Evolutionary conservation across 2,797 vertebrate species (phyloP).

Genomic region (Semotilus atromaculatus): DNA sequence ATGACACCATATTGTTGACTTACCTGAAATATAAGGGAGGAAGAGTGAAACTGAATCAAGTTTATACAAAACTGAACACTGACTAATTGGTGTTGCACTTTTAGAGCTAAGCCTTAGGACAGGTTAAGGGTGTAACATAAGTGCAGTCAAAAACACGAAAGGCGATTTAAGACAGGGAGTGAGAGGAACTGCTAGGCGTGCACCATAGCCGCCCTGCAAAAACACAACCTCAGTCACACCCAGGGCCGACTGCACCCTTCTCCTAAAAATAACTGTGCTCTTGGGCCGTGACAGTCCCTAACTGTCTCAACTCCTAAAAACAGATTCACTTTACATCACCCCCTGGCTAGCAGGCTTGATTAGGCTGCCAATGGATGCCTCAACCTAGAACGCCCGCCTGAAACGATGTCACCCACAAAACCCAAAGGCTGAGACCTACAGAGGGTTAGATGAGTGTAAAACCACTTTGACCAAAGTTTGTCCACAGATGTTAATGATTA

Average conservation of each 20-base stretch:
- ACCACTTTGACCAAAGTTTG: conserved; percentile 72
- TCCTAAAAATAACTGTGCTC: conserved; percentile 76
- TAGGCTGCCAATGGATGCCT: conserved; percentile 36
- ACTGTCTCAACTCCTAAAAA: conserved; percentile 55
- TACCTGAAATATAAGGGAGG: conserved; percentile 5
- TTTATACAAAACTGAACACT: conserved; percentile 17
- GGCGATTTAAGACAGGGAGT: conserved; percentile 27
- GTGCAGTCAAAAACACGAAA: conserved; percentile 8
- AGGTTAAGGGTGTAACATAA: conserved; percentile 42
- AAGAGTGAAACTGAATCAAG: conserved; percentile 1
- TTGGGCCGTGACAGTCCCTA: conserved; percentile 46
- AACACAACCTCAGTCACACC: conserved; percentile 59
- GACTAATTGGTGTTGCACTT: conserved; percentile 9
- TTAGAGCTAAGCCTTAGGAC: conserved; percentile 5
- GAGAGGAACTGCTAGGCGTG: conserved; percentile 45
- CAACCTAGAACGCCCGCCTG: conserved; percentile 22
- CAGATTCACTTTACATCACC: conserved; percentile 50
- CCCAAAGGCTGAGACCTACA: conserved; percentile 49
- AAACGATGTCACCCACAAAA: conserved; percentile 47
- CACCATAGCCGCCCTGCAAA: conserved; percentile 32
- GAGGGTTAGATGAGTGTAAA: conserved; percentile 46
- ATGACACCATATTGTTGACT: conserved; percentile 2
- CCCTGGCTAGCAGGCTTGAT: conserved; percentile 21
- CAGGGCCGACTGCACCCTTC: conserved; percentile 59
- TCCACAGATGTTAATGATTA: conserved; percentile 75